These are phyloP conservation scores for Cyphomyrus discorhynchus DNA, from an alignment of 2,113 vertebrate genomes.

Conservation along the genomic window DNA sequence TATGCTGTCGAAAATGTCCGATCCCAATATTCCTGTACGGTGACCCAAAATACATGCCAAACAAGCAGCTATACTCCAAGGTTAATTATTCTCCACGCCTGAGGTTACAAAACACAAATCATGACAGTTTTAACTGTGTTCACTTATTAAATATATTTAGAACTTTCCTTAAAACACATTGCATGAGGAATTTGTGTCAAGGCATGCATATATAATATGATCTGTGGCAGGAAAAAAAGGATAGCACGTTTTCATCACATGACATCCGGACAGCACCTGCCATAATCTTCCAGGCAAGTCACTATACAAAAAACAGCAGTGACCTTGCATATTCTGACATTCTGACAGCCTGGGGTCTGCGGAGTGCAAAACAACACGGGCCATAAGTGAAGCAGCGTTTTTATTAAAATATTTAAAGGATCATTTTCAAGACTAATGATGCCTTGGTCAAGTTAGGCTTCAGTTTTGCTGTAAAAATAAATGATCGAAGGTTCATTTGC, in stretches of 20 bases:
- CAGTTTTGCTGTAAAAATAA: not conserved
- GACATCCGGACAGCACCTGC: slow-evolving; percentile 10
- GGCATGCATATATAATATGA: slow-evolving; percentile 3
- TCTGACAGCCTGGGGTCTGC: slow-evolving; percentile 10
- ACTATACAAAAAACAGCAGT: slow-evolving; percentile 1
- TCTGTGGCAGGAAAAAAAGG: slow-evolving; percentile 21
- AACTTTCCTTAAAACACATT: not conserved
- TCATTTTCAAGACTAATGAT: slow-evolving; percentile 5
- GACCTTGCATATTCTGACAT: not conserved
- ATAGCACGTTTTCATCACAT: not conserved
- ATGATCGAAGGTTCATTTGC: not conserved
- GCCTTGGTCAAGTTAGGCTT: slow-evolving; percentile 11
- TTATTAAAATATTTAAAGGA: slow-evolving; percentile 25
- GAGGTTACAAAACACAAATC: slow-evolving; percentile 2
- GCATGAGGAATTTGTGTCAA: not conserved
- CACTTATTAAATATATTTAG: not conserved
- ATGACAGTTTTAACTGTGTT: slow-evolving; percentile 1
- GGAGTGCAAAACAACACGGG: not conserved
- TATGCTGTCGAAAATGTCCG: not conserved
- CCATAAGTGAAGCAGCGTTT: not conserved
- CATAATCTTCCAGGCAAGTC: slow-evolving; percentile 28
- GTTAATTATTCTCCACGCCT: slow-evolving; percentile 1
- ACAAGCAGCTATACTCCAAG: not conserved
- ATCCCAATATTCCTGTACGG: not conserved
- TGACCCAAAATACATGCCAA: slow-evolving; percentile 3